These are phyloP conservation scores for Carettochelys insculpta DNA, from an alignment of 2,113 vertebrate species.

Conservation along the genomic window DNA sequence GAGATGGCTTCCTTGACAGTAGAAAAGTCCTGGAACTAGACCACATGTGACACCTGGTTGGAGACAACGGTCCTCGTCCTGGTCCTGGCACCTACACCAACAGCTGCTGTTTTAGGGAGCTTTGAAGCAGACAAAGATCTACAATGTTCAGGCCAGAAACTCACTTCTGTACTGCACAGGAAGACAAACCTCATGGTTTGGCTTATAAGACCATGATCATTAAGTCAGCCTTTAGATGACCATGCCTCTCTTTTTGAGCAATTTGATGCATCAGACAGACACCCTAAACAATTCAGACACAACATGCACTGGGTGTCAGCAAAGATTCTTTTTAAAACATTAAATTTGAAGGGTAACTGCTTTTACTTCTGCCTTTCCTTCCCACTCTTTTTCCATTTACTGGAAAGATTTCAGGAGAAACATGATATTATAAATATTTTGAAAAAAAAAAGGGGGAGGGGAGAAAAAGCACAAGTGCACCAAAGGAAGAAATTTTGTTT, in stretches of 20 bases:
- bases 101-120: not conserved
- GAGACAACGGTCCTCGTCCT: not conserved
- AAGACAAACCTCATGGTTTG: not conserved
- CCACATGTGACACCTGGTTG: not conserved
- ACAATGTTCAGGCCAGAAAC: not conserved
- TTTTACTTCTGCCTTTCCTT: not conserved
- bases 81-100: not conserved
- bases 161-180: not conserved
- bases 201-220: not conserved
- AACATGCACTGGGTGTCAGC: not conserved
- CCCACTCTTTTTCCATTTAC: not conserved
- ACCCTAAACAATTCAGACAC: not conserved
- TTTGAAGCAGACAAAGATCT: not conserved
- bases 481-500: not conserved
- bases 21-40: not conserved
- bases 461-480: not conserved
- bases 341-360: not conserved
- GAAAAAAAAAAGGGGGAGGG: not conserved
- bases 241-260: not conserved
- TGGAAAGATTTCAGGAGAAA: not conserved
- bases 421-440: rapidly evolving
- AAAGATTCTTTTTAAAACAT: not conserved
- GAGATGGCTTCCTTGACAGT: not conserved
- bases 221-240: not conserved
- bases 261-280: not conserved